phyloP scores from a whole-genome alignment of 2,888 invertebrate genomes.

The Phengaris alcon region DNA sequence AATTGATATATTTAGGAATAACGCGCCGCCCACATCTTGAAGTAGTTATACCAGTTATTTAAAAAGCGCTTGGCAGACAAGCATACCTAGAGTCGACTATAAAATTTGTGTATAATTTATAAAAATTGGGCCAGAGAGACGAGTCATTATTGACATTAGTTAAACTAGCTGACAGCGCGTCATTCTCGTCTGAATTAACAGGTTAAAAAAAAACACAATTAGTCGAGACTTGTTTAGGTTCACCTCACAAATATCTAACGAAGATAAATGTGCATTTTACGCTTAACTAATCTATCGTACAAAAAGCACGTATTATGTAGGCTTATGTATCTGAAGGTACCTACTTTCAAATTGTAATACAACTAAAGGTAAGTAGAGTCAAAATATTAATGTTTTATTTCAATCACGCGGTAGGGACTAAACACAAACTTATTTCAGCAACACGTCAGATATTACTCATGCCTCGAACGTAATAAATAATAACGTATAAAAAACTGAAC shows the following conservation, averaged over 20 bases:
- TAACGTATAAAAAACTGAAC: conserved; percentile 4
- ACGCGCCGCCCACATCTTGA: too few species aligned
- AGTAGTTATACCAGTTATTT: too few species aligned
- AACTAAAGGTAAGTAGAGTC: neutral
- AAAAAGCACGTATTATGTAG: too few species aligned
- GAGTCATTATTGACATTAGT: conserved; percentile 9
- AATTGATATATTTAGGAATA: too few species aligned
- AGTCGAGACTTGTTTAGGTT: neutral
- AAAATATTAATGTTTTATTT: neutral
- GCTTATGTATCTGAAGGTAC: too few species aligned
- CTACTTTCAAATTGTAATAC: too few species aligned
- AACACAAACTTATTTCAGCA: neutral
- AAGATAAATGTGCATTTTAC: too few species aligned
- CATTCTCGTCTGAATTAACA: neutral
- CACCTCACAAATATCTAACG: neutral
- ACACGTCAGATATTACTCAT: neutral
- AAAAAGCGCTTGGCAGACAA: neutral
- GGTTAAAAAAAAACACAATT: neutral
- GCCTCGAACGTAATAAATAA: neutral
- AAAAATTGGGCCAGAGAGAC: neutral
- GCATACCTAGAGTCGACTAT: too few species aligned
- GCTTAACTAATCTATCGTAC: too few species aligned
- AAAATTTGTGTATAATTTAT: neutral
- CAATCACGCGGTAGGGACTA: neutral
- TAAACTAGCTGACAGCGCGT: conserved; percentile 1